These are phyloP conservation scores for Anastatus disparis DNA, from an alignment of 1,140 invertebrate genomes.

Conservation along the genomic window DNA sequence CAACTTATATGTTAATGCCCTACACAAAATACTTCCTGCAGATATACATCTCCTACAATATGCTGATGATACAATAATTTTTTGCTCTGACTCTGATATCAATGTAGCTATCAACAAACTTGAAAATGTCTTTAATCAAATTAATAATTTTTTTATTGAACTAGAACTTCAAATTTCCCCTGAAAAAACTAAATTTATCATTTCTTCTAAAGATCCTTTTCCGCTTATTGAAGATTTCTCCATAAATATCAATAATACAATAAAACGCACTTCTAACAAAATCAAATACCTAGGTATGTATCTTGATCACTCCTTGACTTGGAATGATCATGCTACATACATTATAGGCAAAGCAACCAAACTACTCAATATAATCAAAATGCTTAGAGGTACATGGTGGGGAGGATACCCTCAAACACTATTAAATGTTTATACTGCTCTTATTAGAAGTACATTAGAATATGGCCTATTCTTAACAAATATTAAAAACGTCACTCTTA, in stretches of 20 bases:
- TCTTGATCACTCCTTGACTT: too few species aligned
- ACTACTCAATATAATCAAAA: too few species aligned
- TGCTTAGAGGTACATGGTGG: too few species aligned
- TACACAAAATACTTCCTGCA: background rate
- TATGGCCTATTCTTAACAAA: background rate
- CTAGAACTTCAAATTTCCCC: slow-evolving; percentile 23
- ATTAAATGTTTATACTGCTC: background rate
- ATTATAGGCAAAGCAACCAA: too few species aligned
- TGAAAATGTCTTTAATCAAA: background rate
- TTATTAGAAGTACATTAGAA: slow-evolving; percentile 35
- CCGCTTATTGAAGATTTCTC: too few species aligned
- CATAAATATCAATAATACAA: too few species aligned
- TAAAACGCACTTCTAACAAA: too few species aligned
- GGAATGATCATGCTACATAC: too few species aligned
- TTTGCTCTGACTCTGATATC: background rate
- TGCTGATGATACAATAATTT: slow-evolving; percentile 5
- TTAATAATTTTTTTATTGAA: background rate
- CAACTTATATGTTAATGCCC: slow-evolving; percentile 35
- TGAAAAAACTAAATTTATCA: too few species aligned
- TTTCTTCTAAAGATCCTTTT: background rate
- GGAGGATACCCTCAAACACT: too few species aligned
- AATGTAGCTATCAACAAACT: background rate
- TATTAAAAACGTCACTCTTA: background rate
- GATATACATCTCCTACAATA: background rate
- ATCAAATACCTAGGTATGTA: too few species aligned